Conservation (phyloP, 2,888 invertebrate genomes). For the Melanotus villosus region DNA sequence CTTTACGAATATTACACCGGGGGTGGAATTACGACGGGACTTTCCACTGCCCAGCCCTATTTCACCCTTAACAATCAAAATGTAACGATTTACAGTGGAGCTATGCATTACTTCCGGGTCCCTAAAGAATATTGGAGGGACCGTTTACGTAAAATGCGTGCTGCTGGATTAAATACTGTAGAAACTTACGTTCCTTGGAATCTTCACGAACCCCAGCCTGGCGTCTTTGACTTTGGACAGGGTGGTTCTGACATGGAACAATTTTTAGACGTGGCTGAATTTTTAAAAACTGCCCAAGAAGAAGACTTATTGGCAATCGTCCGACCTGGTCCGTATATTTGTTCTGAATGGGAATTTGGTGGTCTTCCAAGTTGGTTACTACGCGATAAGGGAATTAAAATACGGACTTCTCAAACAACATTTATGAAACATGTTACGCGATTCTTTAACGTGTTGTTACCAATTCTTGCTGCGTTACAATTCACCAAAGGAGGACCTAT, state of each 20-base stretch:
- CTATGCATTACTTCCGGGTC: constrained; percentile 89
- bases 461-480: constrained; percentile 69
- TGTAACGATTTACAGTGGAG: constrained; percentile 69
- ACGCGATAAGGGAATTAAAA: constrained; percentile 69
- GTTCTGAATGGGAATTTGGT: constrained; percentile 86
- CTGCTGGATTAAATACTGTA: constrained; percentile 89
- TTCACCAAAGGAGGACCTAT: constrained; percentile 87
- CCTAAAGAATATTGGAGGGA: constrained; percentile 86
- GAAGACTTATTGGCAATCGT: constrained; percentile 85
- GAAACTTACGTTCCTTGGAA: constrained; percentile 92
- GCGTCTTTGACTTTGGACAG: constrained; percentile 75
- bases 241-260: constrained; percentile 72
- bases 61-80: constrained; percentile 67
- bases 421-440: constrained; percentile 69
- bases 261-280: constrained; percentile 74
- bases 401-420: constrained; percentile 63
- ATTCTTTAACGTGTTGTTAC: constrained; percentile 71
- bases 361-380: constrained; percentile 58
- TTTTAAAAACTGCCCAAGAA: constrained; percentile 80
- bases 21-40: constrained; percentile 61
- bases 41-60: constrained; percentile 58
- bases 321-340: constrained; percentile 92
- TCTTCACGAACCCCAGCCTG: constrained; percentile 84
- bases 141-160: constrained; percentile 80
- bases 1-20: constrained; percentile 69